Conservation (phyloP, 2,113 vertebrate genomes). For the Cynopterus brachyotis region DNA sequence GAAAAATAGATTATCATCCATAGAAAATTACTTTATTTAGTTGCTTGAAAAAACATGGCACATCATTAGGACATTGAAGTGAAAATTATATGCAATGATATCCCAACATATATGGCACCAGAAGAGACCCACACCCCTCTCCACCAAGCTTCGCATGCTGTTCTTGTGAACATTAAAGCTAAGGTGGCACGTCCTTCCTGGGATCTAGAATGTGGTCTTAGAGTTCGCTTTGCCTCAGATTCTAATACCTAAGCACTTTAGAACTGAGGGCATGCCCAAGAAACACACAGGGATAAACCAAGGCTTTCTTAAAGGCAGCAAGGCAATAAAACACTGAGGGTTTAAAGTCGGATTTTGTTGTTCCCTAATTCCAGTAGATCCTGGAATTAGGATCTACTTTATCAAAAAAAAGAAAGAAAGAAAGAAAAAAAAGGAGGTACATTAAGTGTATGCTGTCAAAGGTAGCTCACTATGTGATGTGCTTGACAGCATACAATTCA, state of each 20-base stretch:
- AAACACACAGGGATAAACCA: not conserved
- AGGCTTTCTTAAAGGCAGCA: not conserved
- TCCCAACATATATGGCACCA: not conserved
- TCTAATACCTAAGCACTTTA: not conserved
- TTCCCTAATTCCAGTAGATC: not conserved
- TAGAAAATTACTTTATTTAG: slow-evolving; percentile 10
- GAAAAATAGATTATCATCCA: not conserved
- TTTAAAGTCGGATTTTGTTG: not conserved
- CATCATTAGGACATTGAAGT: not conserved
- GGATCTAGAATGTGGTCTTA: not conserved
- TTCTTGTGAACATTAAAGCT: not conserved
- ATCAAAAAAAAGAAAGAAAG: not conserved
- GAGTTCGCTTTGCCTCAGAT: not conserved
- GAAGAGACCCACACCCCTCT: not conserved
- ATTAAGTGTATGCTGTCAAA: not conserved
- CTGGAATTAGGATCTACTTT: slow-evolving; percentile 11
- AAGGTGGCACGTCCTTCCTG: not conserved
- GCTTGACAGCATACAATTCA: not conserved
- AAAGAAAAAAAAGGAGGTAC: not conserved
- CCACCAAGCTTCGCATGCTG: not conserved
- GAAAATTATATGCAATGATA: not conserved
- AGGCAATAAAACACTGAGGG: not conserved
- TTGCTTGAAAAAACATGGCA: not conserved
- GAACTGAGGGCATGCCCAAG: not conserved
- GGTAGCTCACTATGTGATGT: not conserved